phyloP scores from a whole-genome alignment of 2,797 vertebrate genomes.

The Agapornis canus region DNA sequence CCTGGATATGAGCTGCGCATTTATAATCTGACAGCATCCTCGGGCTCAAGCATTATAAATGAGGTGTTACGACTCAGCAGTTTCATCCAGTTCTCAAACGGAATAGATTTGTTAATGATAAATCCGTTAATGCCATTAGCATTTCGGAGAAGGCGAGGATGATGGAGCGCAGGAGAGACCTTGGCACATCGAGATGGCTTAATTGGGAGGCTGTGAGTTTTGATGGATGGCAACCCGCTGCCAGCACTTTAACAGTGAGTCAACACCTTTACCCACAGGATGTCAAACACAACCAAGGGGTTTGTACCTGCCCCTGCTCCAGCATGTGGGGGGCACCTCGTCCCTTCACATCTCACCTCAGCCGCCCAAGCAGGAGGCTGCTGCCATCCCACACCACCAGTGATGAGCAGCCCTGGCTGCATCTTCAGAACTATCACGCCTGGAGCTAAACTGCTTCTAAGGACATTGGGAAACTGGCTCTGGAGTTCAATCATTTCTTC shows the following conservation, averaged over 20 bases:
- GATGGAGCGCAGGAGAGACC: neutral
- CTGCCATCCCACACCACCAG: neutral
- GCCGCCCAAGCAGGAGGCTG: fast-evolving
- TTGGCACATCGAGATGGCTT: neutral
- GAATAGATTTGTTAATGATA: slow-evolving; percentile 33
- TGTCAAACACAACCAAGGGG: neutral
- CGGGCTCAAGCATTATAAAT: neutral
- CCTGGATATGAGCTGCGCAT: fast-evolving
- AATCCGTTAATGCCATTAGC: slow-evolving; percentile 17
- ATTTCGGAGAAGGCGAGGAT: neutral
- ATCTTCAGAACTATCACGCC: neutral
- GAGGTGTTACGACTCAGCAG: neutral
- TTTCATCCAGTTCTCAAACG: slow-evolving; percentile 11
- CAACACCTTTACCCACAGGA: neutral
- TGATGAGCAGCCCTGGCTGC: fast-evolving
- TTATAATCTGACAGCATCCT: neutral
- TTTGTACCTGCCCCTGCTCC: neutral
- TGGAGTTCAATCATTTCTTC: neutral
- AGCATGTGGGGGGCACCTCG: neutral
- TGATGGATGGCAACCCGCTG: neutral
- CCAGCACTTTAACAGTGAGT: fast-evolving
- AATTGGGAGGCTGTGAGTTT: neutral
- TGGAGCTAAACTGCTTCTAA: neutral
- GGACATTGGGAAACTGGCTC: neutral
- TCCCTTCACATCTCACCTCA: neutral